Base-by-base conservation (phyloP, 1,140 invertebrate species). In the Trichoplusia ni region DNA sequence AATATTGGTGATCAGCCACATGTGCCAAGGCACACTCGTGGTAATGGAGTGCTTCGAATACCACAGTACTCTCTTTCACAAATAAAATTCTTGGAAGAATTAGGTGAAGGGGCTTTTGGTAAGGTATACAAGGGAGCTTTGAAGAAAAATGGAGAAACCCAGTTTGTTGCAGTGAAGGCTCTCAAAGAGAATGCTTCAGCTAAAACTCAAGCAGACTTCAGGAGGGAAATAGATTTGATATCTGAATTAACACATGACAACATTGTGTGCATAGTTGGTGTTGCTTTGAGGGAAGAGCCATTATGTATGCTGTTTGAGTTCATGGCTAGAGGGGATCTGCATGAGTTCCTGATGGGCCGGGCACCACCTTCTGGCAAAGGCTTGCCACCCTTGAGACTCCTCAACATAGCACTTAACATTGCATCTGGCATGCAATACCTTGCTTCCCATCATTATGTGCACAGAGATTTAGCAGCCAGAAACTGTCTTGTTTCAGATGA, bases 401-500 rank as follows among this genome's bases (percentile, higher is more conserved):
- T 99, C 13, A 95, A 95, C 19, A 96, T 98, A 66, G 95, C 97
- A 40, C 92, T 95, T 51, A 98, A 99, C 90, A 97, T 99, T 71
- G 97, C 98, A 58, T 95, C 97, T 91, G 96, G 97, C 46, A 99
- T 99, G 98, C 98, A 99, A 79, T 99, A 99, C 87, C 92, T 99
- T 6, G 94, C 97, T 1, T 94, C 94, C 51, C 97, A 99, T 91
- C 97, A 99, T 89, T 99, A 99, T 85, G 97, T 99, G 0, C 98
- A 99, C 89, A 93, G 98, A 73, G 98, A 99, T 91, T 91, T 99
- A 31, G 98, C 98, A 4, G 97, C 98, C 2, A 92, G 98, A 73
- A 99, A 99, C 91, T 98, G 98, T 84, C 91, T 99, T 25, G 97
- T 99, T 0, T 98, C 97, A 2, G 97, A 98, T 78, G 95, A 97